Base-by-base conservation (phyloP, 2,888 invertebrate genomes). In the Agonum fuliginosum region DNA sequence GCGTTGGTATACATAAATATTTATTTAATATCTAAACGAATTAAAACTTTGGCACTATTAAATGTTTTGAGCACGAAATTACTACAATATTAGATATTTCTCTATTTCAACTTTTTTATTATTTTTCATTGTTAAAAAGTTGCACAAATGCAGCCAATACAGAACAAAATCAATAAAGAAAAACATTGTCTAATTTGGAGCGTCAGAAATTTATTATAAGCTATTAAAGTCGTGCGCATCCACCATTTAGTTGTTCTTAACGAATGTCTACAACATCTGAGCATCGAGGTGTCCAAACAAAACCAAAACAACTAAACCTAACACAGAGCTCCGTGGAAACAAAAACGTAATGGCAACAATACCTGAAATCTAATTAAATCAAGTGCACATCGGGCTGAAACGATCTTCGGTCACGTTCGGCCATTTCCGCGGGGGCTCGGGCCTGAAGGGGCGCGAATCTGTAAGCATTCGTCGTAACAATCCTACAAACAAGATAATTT, bases 401-500 rank as follows among this genome's bases (percentile, higher is more conserved):
- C 24, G 34, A 46, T 67, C 46, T 75, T 75, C 75, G 75, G 37
- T 75, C 75, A 75, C 75, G 75, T 67, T 74, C 74, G 46, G 19
- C 48, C 24, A 65, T 48, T 75, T 48, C 75, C 51, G 71, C 19
- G 51, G 2, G 17, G 41, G 24, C 14, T 22, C 22, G 73, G 37
- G 20, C 12, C 41, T 73, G 74, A 74, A 17, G 58, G 5, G 14
- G 2, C 30, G 24, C 34, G 46, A 75, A 34, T 75, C 41, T 75
- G 75, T 75, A 75, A 67, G 67, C 75, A 67, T 19, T 27, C 65
- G 41, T 48, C 75, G 75, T 75, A 67, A 75, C 75, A 75, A 67
- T 75, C 48, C 48, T n/a, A 75, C 75, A 75, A 75, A 75, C 75
- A 75, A 75, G 67, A 75, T 75, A 75, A 75, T 75, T 65, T 67